Evolutionary conservation across 1,140 invertebrate species (phyloP).

Genomic region (Drosophila obscura): DNA sequence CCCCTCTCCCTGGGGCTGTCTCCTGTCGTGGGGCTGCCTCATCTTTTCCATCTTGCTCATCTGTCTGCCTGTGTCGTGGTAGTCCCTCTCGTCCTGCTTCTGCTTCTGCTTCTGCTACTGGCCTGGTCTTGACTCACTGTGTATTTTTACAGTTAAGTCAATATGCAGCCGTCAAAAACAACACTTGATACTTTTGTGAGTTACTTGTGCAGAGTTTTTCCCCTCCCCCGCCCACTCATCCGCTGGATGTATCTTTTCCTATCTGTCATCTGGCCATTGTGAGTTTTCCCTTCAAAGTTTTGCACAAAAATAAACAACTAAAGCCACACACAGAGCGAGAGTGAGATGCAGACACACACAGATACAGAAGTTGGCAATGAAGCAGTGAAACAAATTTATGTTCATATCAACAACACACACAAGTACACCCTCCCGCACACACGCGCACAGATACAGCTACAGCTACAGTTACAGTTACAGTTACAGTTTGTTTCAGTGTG

Average conservation of each 20-base stretch:
- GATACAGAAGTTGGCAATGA: conserved; percentile 57
- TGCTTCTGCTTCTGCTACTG: background rate
- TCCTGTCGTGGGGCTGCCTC: conserved; percentile 10
- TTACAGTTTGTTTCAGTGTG: conserved; percentile 47
- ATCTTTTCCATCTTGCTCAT: conserved; percentile 59
- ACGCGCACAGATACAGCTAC: conserved; percentile 3
- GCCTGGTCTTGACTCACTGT: conserved; percentile 15
- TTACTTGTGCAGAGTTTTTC: conserved; percentile 51
- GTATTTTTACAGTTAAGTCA: conserved; percentile 81
- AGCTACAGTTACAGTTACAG: conserved; percentile 17
- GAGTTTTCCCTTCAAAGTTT: conserved; percentile 74
- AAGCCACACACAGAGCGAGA: conserved; percentile 1
- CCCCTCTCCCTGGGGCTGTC: background rate
- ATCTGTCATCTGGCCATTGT: conserved; percentile 71
- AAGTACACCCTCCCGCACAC: conserved; percentile 1
- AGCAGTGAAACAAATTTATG: conserved; percentile 70
- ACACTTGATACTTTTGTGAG: conserved; percentile 82
- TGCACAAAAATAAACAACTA: conserved; percentile 55
- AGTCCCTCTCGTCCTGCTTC: too few relatives aligned
- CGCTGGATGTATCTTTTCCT: conserved; percentile 9
- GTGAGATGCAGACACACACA: background rate
- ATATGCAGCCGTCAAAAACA: conserved; percentile 82
- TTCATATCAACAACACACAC: conserved; percentile 59
- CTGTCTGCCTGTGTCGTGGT: conserved; percentile 35
- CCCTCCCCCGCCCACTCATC: conserved; percentile 3